Percentiles rank a stretch among this genome's conserved stretches.
phyloP scores from a whole-genome alignment of 2,888 invertebrate species.

The Melanostoma scalare region DNA sequence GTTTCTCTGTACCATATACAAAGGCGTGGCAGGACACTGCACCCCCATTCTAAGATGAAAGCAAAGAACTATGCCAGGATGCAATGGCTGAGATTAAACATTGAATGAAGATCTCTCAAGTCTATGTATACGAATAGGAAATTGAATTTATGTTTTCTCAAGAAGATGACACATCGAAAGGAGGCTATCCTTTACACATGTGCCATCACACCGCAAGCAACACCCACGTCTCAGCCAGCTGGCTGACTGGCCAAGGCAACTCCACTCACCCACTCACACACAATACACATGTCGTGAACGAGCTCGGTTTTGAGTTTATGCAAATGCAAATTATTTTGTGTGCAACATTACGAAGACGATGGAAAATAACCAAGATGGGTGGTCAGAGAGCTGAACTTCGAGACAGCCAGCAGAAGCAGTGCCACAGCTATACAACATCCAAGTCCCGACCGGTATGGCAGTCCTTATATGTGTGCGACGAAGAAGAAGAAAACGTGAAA shows the following conservation, averaged over 20 bases:
- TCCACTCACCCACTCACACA: background rate
- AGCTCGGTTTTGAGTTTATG: slow-evolving; percentile 59
- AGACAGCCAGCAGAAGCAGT: slow-evolving; percentile 11
- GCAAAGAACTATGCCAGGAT: slow-evolving; percentile 60
- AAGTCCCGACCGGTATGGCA: slow-evolving; percentile 33
- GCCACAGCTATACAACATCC: slow-evolving; percentile 10
- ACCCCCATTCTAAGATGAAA: slow-evolving; percentile 46
- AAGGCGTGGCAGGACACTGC: slow-evolving; percentile 63
- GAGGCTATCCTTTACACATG: no score
- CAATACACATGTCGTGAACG: slow-evolving; percentile 42
- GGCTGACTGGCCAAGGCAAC: slow-evolving; percentile 1
- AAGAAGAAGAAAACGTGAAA: slow-evolving; percentile 72
- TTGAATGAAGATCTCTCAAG: slow-evolving; percentile 71
- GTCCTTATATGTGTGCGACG: slow-evolving; percentile 52
- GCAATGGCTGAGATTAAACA: slow-evolving; percentile 65
- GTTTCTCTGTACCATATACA: slow-evolving; percentile 38
- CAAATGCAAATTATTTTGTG: slow-evolving; percentile 72
- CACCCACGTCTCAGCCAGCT: slow-evolving; percentile 6
- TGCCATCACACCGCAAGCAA: slow-evolving; percentile 16
- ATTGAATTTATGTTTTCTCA: slow-evolving; percentile 73
- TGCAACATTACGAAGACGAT: slow-evolving; percentile 71
- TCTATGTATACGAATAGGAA: slow-evolving; percentile 68
- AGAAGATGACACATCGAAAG: slow-evolving; percentile 69
- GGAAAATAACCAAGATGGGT: slow-evolving; percentile 58
- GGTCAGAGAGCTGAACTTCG: slow-evolving; percentile 30